Evolutionary conservation across 1,140 invertebrate genomes (phyloP), one percentile per base, ranked within the genome.

Genomic region (Drosophila pseudoobscura): DNA sequence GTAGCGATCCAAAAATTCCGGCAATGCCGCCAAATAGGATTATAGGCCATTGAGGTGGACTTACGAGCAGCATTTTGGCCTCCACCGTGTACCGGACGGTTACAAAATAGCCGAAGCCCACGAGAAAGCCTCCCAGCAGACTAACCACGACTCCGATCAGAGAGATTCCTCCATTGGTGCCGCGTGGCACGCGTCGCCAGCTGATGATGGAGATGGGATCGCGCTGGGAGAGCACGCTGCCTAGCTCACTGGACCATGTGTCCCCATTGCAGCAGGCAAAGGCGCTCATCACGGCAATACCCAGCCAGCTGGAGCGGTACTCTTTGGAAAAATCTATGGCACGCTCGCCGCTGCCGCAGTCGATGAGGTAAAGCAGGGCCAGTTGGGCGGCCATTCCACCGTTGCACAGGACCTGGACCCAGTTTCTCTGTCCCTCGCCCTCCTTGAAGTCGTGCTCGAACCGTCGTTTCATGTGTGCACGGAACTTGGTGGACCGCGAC

Each of bases 341-440:
- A 17, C 93, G 92, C 91, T 98, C 97, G 15, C 94, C 94, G 80
- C 95, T 95, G 22, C 96, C 96, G 65, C 95, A 93, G 92, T 98
- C 96, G 51, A 98, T 91, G 60, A 98, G 92, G 84, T 97, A 98
- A 2, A 98, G 91, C 41, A 97, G 74, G 0, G 95, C 95, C 43
- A 98, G 91, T 76, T 96, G 94, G 5, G 95, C 93, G 13, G 96
- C 96, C 93, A 97, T 96, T 8, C 97, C 97, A 7, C 95, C 95
- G 93, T 98, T 98, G 90, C 97, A 97, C 0, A 98, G 83, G 4
- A 98, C 97, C 92, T 98, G 97, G 6, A 97, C 92, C 97, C 97
- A 98, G 91, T 97, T 97, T 74, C 97, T 93, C 89, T 97, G 96
- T 0, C 97, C 96, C 45, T 92, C 89, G 52, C 91, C 91, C 93